Evolutionary conservation across 2,797 vertebrate genomes (phyloP), one percentile per base, ranked within the genome.

Genomic region (Sebastes umbrosus): DNA sequence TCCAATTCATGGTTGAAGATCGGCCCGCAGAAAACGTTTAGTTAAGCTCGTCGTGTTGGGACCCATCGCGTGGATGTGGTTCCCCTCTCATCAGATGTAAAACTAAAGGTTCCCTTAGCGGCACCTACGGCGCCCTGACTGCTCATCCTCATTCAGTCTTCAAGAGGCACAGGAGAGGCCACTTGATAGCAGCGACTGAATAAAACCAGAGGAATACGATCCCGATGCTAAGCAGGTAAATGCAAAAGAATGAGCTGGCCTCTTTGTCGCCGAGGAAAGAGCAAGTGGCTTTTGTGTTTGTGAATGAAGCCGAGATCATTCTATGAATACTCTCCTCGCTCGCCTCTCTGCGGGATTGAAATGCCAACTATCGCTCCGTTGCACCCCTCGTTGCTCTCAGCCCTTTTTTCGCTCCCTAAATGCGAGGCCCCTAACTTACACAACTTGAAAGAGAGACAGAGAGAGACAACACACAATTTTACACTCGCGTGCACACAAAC

Each of bases 401-500:
- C 67, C 84, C 66, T 84, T 82, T 22, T 59, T 52, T 63, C 12
- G 63, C 78, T 91, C 83, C 82, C 89, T 91, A 90, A 93, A 88
- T 62, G 77, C 73, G 63, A 76, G 87, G 75, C 84, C 81, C 81
- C 88, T 93, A 93, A 94, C 90, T 92, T 84, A 85, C 77, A 75
- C 87, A 77, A 90, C 84, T 83, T 71, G 79, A 85, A 86, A 83
- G 71, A 75, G 77, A 81, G 81, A 87, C 79, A 71, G 77, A 77
- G 81, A 84, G 83, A 79, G 82, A 84, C 86, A 84, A 86, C 73
- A 74, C 83, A 87, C 89, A 92, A 93, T 93, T 94, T 93, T 92
- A 92, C 88, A 90, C 89, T 80, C 46, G 82, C 36, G 78, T 86
- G 92, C 91, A 89, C 92, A 93, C 89, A 92, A 92, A 94, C 93